phyloP scores from a whole-genome alignment of 2,888 invertebrate species.

The Eumacrocentrus americanus region DNA sequence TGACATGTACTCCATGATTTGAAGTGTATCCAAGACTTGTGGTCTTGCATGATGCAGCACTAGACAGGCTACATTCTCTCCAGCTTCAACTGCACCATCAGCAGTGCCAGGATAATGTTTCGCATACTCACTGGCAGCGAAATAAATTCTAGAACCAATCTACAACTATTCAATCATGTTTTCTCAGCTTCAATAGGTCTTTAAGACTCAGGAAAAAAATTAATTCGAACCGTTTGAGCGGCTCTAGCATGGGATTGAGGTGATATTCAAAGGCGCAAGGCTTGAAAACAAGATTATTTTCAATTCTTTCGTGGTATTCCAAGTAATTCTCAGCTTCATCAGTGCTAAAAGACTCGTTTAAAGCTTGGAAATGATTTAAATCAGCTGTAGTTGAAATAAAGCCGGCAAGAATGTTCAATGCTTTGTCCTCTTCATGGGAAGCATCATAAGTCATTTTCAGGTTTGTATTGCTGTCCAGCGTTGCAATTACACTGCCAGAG shows the following conservation, averaged over 20 bases:
- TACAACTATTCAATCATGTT: background rate
- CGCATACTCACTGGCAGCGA: slow-evolving; percentile 51
- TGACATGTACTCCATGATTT: slow-evolving; percentile 31
- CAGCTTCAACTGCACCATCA: slow-evolving; percentile 51
- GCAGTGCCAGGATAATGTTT: slow-evolving; percentile 48
- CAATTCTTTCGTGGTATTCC: slow-evolving; percentile 30
- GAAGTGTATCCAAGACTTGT: slow-evolving; percentile 39
- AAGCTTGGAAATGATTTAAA: slow-evolving; percentile 15
- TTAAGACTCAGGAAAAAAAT: background rate
- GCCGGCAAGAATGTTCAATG: slow-evolving; percentile 39
- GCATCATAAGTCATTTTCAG: slow-evolving; percentile 41
- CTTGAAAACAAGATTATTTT: slow-evolving; percentile 37
- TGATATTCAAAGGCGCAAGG: slow-evolving; percentile 38
- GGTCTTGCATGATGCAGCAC: slow-evolving; percentile 44
- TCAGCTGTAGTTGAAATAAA: slow-evolving; percentile 29
- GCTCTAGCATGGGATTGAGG: slow-evolving; percentile 33
- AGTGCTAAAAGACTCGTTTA: slow-evolving; percentile 35
- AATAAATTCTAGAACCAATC: slow-evolving; percentile 40
- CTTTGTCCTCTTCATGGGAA: slow-evolving; percentile 23
- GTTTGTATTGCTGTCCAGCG: slow-evolving; percentile 30
- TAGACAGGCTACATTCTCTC: slow-evolving; percentile 41
- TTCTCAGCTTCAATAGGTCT: background rate
- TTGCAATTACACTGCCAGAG: slow-evolving; percentile 36
- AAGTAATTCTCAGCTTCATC: slow-evolving; percentile 19
- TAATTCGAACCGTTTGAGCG: slow-evolving; percentile 37